These are phyloP conservation scores for Mustela erminea DNA, from an alignment of 2,797 vertebrate genomes.

Conservation along the genomic window DNA sequence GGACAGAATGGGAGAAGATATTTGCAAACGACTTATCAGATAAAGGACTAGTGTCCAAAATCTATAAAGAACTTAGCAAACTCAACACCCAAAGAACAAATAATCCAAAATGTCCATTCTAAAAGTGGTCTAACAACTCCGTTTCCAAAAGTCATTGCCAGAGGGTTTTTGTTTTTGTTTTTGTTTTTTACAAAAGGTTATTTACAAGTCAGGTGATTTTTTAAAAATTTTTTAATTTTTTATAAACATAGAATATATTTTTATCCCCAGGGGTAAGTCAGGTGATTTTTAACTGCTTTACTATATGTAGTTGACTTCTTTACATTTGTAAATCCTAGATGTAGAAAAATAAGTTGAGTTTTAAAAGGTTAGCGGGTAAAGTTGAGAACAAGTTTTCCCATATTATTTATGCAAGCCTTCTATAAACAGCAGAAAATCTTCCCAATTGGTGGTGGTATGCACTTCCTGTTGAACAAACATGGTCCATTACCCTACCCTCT, in stretches of 20 bases:
- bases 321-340: conserved; percentile 17
- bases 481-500: background rate
- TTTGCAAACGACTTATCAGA: too few species aligned
- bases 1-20: too few species aligned
- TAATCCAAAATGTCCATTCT: conserved; percentile 39
- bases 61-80: too few species aligned
- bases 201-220: conserved; percentile 57
- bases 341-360: conserved; percentile 28
- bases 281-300: conserved; percentile 57
- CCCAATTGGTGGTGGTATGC: background rate
- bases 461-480: background rate
- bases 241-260: too few species aligned
- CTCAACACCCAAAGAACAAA: too few species aligned
- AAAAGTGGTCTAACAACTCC: conserved; percentile 54
- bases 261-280: background rate
- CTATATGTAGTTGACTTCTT: conserved; percentile 23
- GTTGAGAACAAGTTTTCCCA: background rate
- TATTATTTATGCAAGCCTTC: background rate
- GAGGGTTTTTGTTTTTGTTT: conserved; percentile 21
- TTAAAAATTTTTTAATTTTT: background rate
- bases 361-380: background rate
- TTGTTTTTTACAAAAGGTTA: background rate
- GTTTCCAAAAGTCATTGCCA: conserved; percentile 59
- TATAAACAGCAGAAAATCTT: background rate
- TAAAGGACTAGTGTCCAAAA: too few species aligned